phyloP scores from a whole-genome alignment of 2,797 vertebrate species.

The Sarcoramphus papa region DNA sequence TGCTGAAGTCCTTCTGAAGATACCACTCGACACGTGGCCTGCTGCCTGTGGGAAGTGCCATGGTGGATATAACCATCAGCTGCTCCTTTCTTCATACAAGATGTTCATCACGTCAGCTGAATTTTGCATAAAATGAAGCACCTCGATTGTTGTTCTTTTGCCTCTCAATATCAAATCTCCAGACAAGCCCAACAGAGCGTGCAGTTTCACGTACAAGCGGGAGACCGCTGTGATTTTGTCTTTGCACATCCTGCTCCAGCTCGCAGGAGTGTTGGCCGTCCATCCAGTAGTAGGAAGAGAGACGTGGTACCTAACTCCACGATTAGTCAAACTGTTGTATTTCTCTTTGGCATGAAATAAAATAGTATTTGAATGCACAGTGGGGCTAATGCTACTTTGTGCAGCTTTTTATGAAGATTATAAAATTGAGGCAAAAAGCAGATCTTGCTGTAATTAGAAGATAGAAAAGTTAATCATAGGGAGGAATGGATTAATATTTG shows the following conservation, averaged over 20 bases:
- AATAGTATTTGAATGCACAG: neutral
- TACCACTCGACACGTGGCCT: neutral
- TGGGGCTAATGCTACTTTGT: neutral
- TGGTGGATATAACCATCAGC: neutral
- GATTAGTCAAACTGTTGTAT: neutral
- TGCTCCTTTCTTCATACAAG: neutral
- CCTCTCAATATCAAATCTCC: neutral
- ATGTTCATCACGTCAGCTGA: neutral
- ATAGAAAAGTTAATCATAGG: neutral
- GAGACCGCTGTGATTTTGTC: neutral
- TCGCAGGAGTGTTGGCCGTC: fast-evolving
- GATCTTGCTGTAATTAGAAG: neutral
- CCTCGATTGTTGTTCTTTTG: neutral
- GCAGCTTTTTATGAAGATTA: neutral
- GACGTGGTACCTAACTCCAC: neutral
- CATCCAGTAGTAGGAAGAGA: neutral
- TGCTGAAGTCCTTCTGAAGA: neutral
- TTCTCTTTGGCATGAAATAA: neutral
- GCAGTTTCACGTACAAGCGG: neutral
- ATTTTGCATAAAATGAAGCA: neutral
- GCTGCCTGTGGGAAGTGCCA: neutral
- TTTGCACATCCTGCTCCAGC: neutral
- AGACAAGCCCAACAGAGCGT: neutral
- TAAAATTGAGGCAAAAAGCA: neutral
- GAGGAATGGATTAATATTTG: neutral